Conservation (phyloP, 2,113 vertebrate genomes). For the Saguinus imperator region DNA sequence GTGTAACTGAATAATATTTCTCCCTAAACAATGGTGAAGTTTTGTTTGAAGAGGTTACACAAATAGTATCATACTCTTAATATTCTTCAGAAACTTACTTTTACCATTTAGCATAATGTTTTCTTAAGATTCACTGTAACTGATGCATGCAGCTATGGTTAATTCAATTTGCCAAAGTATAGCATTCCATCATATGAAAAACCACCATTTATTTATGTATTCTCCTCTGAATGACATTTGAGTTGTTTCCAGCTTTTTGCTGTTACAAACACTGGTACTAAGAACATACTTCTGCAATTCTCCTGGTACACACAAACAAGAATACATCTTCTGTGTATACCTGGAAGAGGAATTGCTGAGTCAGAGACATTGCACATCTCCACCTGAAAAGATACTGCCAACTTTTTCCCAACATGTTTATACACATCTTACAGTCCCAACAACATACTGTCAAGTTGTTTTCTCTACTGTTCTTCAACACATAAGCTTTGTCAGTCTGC, state of each 20-base stretch:
- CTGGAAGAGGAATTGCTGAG: no score
- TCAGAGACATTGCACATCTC: not conserved
- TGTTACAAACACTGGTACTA: not conserved
- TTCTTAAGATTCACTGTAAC: not conserved
- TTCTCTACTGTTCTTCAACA: not conserved
- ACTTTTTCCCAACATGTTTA: not conserved
- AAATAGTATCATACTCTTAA: not conserved
- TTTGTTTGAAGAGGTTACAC: not conserved
- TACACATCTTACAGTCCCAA: not conserved
- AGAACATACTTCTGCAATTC: not conserved
- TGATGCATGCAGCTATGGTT: not conserved
- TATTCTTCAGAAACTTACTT: not conserved
- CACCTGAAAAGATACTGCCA: not conserved
- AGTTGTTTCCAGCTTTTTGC: not conserved
- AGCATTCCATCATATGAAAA: not conserved
- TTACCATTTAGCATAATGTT: not conserved
- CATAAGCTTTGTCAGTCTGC: not conserved
- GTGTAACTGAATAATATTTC: not conserved
- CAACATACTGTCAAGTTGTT: not conserved
- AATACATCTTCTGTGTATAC: not conserved
- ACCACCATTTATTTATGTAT: not conserved
- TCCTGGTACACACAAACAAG: not conserved
- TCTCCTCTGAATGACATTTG: not conserved
- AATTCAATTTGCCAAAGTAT: constrained; percentile 9
- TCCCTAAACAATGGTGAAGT: not conserved